A percentile compares a stretch with the other conserved stretches of the same genome.
These are phyloP conservation scores for Psittacula cyanocephala DNA, from an alignment of 2,113 vertebrate genomes.

Conservation along the genomic window DNA sequence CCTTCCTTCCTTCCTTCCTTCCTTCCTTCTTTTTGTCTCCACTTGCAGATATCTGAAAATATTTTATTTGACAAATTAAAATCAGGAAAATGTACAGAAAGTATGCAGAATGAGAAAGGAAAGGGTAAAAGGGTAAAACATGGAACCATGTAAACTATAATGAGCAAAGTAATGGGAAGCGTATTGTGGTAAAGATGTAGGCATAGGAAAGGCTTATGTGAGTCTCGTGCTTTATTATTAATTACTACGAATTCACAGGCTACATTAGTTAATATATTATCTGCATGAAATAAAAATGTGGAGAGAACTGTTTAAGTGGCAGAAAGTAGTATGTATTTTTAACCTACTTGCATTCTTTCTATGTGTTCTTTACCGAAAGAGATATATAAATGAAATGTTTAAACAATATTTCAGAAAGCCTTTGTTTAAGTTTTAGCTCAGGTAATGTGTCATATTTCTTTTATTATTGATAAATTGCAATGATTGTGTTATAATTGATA, in stretches of 20 bases:
- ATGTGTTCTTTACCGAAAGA: neutral
- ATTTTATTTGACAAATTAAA: neutral
- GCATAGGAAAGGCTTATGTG: neutral
- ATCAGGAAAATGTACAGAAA: neutral
- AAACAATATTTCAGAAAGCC: neutral
- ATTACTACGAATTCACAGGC: neutral
- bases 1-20: too few species aligned
- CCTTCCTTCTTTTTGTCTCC: neutral
- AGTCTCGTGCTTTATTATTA: neutral
- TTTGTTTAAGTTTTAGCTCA: neutral
- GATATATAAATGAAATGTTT: neutral
- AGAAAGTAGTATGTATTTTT: neutral
- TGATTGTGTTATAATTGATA: neutral
- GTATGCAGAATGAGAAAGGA: neutral
- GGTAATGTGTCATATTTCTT: neutral
- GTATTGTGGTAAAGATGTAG: neutral
- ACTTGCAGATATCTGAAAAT: neutral
- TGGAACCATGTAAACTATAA: neutral
- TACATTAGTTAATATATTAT: neutral
- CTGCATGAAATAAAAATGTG: neutral
- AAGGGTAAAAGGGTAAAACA: neutral
- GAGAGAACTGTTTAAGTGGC: neutral
- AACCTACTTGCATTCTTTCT: neutral
- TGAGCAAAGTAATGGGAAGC: neutral
- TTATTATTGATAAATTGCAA: neutral